Conservation (phyloP, 2,797 vertebrate species). For the Hapalemur alaotrensis region DNA sequence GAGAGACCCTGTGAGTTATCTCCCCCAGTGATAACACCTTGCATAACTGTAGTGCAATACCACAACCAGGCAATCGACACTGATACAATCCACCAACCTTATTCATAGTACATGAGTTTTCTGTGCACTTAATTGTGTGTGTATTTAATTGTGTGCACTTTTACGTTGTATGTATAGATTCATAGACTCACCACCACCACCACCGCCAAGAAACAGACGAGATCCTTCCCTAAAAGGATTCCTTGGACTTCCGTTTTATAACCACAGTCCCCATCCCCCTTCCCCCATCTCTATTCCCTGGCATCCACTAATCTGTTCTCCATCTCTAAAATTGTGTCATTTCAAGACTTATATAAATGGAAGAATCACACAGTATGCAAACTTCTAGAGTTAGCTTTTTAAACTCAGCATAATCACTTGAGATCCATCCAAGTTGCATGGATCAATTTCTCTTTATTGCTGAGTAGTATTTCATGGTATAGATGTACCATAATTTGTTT, state of each 20-base stretch:
- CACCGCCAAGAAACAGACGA: not conserved
- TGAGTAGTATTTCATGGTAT: not conserved
- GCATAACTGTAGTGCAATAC: not conserved
- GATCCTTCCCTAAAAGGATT: not conserved
- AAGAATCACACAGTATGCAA: not conserved
- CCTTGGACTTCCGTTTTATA: not conserved
- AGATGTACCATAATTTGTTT: not conserved
- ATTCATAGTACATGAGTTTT: not conserved
- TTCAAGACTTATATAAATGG: not conserved
- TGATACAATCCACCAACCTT: not conserved
- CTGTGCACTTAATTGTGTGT: not conserved
- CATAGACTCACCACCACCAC: not conserved
- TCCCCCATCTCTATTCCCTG: not conserved
- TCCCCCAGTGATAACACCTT: not conserved
- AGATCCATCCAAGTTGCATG: not conserved
- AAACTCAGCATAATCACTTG: not conserved
- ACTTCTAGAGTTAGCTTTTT: not conserved
- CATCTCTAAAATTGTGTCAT: not conserved
- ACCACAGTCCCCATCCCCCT: not conserved
- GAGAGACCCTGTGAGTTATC: not conserved
- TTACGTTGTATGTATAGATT: not conserved
- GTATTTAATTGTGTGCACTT: not conserved
- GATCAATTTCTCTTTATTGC: not conserved
- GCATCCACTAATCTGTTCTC: not conserved
- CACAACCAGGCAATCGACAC: not conserved